These are phyloP conservation scores for Orbicella faveolata DNA, from an alignment of 64 coral and sea anemone genomes.

Conservation along the genomic window DNA sequence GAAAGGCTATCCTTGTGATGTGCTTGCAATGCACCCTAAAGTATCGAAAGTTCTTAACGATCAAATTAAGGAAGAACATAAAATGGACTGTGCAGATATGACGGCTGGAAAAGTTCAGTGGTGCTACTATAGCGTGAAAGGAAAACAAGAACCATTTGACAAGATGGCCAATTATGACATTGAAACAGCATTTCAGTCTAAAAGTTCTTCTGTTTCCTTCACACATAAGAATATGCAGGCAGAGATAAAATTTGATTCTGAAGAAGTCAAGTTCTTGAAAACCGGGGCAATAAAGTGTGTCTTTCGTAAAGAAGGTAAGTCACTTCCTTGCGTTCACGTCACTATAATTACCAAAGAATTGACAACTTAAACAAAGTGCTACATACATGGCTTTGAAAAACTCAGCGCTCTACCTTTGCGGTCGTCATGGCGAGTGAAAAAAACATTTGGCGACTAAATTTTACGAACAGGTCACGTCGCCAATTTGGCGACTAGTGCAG, in stretches of 20 bases:
- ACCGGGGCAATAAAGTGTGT: not conserved
- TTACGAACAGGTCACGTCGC: too few relatives aligned
- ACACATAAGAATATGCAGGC: not conserved
- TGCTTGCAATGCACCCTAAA: not conserved
- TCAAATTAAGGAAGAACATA: conserved; percentile 20
- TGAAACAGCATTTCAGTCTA: conserved; percentile 3
- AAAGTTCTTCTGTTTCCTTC: not conserved
- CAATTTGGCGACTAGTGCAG: too few relatives aligned
- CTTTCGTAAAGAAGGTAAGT: conserved; percentile 10
- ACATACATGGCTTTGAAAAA: too few relatives aligned
- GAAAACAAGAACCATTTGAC: conserved; percentile 4
- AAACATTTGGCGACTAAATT: too few relatives aligned
- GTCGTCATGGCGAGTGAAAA: too few relatives aligned
- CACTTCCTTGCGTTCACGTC: not conserved
- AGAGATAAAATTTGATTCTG: not conserved
- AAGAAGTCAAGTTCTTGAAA: not conserved
- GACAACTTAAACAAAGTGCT: too few relatives aligned
- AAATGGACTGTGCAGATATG: conserved; percentile 8
- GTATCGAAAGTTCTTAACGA: conserved; percentile 4
- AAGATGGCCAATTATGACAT: conserved; percentile 15
- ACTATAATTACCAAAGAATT: too few relatives aligned
- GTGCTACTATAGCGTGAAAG: conserved; percentile 1
- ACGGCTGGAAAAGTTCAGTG: not conserved
- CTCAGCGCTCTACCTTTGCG: too few relatives aligned
- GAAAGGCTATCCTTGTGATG: conserved; percentile 1